phyloP scores from a whole-genome alignment of 1,140 invertebrate species.

The Bathynomus jamesi region DNA sequence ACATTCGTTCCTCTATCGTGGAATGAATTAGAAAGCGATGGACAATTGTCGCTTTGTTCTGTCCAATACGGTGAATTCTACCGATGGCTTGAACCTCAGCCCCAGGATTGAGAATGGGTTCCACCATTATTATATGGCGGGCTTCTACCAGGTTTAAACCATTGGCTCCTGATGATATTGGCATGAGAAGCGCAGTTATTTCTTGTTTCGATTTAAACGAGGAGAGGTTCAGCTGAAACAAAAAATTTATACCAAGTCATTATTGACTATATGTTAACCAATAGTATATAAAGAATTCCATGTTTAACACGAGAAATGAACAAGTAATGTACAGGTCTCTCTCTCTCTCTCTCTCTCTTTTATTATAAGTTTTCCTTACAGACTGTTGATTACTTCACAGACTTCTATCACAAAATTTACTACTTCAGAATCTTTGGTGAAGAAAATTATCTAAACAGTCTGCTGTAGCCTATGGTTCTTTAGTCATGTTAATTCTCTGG shows the following conservation, averaged over 20 bases:
- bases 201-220: conserved; percentile 45
- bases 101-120: conserved; percentile 64
- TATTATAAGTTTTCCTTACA: too few species aligned
- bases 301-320: background rate
- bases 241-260: background rate
- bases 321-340: background rate
- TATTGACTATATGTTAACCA: background rate
- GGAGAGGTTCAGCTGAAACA: conserved; percentile 39
- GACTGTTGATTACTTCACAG: too few species aligned
- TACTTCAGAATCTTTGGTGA: too few species aligned
- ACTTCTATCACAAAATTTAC: too few species aligned
- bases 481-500: too few species aligned
- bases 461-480: too few species aligned
- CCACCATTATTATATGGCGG: conserved; percentile 65
- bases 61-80: conserved; percentile 68
- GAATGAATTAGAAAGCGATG: conserved; percentile 56
- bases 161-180: conserved; percentile 60
- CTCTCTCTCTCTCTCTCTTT: background rate
- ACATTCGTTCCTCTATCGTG: conserved; percentile 64
- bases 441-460: too few species aligned
- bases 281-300: background rate
- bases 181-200: conserved; percentile 59
- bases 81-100: conserved; percentile 71
- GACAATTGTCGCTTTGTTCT: conserved; percentile 52
- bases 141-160: conserved; percentile 73